phyloP scores from a whole-genome alignment of 2,888 invertebrate genomes.

The Dasysyrphus tricinctus region DNA sequence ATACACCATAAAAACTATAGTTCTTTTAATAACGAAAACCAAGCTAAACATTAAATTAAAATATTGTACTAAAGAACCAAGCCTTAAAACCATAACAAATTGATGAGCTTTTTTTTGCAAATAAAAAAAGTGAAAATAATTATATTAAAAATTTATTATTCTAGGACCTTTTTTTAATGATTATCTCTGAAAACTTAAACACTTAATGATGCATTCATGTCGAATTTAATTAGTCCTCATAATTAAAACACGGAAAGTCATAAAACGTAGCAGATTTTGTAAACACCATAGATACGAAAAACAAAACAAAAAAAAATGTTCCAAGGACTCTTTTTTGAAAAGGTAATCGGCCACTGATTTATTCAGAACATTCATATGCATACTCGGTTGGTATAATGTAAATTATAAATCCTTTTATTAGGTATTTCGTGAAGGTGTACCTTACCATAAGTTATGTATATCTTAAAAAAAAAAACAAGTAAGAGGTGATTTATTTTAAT shows the following conservation, averaged over 20 bases:
- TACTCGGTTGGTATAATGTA: background rate
- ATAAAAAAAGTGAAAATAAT: background rate
- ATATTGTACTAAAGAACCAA: no score
- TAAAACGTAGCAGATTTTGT: background rate
- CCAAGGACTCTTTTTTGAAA: background rate
- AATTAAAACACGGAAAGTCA: background rate
- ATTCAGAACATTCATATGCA: background rate
- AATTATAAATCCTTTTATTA: background rate
- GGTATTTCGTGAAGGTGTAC: background rate
- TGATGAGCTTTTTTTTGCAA: background rate
- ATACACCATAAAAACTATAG: no score
- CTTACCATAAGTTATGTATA: background rate
- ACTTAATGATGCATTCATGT: background rate
- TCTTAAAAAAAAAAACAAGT: background rate
- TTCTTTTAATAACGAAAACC: no score
- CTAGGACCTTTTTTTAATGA: background rate
- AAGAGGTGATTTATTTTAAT: background rate
- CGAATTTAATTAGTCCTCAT: background rate
- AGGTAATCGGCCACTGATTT: background rate
- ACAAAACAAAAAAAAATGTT: background rate
- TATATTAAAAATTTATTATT: background rate
- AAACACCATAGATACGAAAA: background rate
- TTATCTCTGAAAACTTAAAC: background rate
- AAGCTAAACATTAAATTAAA: no score
- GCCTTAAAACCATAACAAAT: no score